Evolutionary conservation across 2,113 vertebrate species (phyloP).

Genomic region (Pteropus alecto): DNA sequence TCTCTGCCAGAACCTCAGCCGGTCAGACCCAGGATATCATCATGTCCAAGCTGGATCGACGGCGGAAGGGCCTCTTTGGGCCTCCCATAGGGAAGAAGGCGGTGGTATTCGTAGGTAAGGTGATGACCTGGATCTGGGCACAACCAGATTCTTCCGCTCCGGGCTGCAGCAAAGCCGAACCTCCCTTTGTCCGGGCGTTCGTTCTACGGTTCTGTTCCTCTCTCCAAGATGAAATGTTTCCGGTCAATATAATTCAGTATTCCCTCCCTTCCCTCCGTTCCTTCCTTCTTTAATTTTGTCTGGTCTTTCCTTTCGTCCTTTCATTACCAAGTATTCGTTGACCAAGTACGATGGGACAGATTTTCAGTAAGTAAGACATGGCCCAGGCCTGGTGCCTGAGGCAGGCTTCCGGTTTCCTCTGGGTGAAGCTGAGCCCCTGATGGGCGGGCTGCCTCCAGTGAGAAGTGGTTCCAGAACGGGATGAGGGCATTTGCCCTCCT

Average conservation of each 20-base stretch:
- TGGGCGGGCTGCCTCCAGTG: too few relatives aligned
- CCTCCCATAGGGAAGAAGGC: constrained; percentile 90
- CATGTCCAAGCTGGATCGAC: constrained; percentile 93
- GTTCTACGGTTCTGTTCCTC: not conserved
- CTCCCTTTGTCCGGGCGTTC: not conserved
- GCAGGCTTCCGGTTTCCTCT: not conserved
- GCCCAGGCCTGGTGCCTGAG: not conserved
- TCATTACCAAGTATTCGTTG: not conserved
- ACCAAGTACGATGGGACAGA: not conserved
- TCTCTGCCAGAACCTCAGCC: constrained; percentile 94
- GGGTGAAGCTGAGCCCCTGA: not conserved
- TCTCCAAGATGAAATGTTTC: not conserved
- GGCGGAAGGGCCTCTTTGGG: constrained; percentile 91
- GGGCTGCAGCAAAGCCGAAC: not conserved
- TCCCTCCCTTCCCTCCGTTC: not conserved
- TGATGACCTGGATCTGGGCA: not conserved
- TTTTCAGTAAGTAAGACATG: not conserved
- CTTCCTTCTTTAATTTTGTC: not conserved
- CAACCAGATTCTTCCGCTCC: not conserved
- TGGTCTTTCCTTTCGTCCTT: not conserved
- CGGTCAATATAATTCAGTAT: not conserved
- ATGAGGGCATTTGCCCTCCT: not conserved
- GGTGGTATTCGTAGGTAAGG: constrained; percentile 93
- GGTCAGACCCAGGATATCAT: constrained; percentile 95
- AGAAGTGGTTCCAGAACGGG: not conserved